These are phyloP conservation scores for Ellobius talpinus DNA, from an alignment of 2,113 vertebrate genomes.

Conservation along the genomic window DNA sequence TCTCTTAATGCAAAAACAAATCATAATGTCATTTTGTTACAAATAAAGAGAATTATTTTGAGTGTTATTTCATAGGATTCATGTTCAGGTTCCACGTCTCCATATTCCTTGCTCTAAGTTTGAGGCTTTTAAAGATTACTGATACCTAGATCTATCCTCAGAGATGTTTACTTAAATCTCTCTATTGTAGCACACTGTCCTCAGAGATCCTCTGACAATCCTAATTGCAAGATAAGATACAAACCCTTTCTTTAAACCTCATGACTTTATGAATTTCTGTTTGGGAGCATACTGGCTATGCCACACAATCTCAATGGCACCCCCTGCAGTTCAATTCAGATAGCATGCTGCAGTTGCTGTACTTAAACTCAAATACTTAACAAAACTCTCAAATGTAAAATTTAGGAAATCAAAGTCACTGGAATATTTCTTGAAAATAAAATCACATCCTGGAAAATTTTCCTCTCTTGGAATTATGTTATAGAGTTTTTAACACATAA, in stretches of 20 bases:
- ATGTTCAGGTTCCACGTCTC: background rate
- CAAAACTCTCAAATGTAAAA: background rate
- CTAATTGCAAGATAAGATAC: background rate
- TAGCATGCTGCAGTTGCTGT: background rate
- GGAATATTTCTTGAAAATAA: background rate
- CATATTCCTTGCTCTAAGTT: background rate
- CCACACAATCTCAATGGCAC: background rate
- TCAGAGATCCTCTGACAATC: conserved; percentile 4
- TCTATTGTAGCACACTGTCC: background rate
- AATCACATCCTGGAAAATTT: background rate
- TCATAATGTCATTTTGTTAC: background rate
- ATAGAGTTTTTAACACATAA: background rate
- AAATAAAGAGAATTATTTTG: background rate
- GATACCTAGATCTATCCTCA: background rate
- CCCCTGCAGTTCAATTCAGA: background rate
- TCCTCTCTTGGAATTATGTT: background rate
- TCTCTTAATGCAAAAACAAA: background rate
- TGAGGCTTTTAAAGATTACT: background rate
- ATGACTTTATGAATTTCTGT: background rate
- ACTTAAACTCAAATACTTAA: background rate
- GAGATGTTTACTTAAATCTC: conserved; percentile 33
- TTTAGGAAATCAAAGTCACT: background rate
- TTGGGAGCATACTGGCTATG: background rate
- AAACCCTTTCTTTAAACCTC: background rate
- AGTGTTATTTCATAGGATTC: background rate